Evolutionary conservation across 2,113 vertebrate genomes (phyloP), one percentile per base, ranked within the genome.

Genomic region (Gallinago jamesoni): DNA sequence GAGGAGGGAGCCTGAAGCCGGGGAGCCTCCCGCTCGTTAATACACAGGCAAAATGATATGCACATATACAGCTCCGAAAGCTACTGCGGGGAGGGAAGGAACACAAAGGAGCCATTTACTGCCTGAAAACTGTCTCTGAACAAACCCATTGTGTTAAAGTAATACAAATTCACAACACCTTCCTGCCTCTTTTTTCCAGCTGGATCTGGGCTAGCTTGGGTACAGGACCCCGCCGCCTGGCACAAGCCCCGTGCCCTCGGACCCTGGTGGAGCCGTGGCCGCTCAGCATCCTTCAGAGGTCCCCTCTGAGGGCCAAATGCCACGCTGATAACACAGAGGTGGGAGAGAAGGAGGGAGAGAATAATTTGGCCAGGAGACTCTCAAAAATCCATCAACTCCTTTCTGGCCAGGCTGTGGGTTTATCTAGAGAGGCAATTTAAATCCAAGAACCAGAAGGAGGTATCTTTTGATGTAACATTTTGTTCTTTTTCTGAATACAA

Each of bases 161-260:
- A 95, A 97, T 96, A 97, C 96, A 95, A 94, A 96, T 95, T 96
- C 94, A 84, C 93, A 96, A 89, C 95, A 91, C 96, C 96, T 96
- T 96, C 95, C 94, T 91, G 89, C 67, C 77, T 96, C 70, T 72
- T 92, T 39, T 95, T 89, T 84, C 89, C 92, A 92, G 92, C 92
- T 93, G 96, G 76, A 69, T 43, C 86, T 78, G 76, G 76, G 69
- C 60, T 84, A 28, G 47, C 43, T 55, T 27, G 83, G 64, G 79
- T 37, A 41, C 64, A 68, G 70, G 84, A 72, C 77, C 28, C 75
- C 1, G 2, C 17, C 3, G 7, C 33, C 47, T 7, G 0, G 18
- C 50, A 60, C 63, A 37, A 80, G 55, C 31, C 52, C 69, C 0
- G 7, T 0, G 4, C 53, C 63, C 79, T 76, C 2, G 2, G 56